phyloP scores from a whole-genome alignment of 2,888 invertebrate genomes.

The Cremastobaeus sp. region DNA sequence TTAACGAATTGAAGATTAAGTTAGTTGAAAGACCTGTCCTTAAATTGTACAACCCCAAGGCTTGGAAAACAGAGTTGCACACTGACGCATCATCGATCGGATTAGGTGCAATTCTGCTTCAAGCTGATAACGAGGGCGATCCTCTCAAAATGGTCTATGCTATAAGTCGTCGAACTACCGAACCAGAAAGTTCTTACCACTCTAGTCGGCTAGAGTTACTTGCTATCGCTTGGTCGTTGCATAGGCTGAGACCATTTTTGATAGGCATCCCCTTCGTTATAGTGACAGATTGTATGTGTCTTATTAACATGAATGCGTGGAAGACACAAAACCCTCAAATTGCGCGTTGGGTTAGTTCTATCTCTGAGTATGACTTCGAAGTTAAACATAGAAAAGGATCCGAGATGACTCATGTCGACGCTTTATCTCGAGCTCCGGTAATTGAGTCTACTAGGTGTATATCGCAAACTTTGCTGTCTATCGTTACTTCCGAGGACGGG shows the following conservation, averaged over 20 bases:
- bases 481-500: too few species aligned
- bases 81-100: constrained; percentile 9
- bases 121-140: neutral
- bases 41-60: constrained; percentile 1
- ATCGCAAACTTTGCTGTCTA: too few species aligned
- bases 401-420: too few species aligned
- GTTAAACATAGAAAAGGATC: too few species aligned
- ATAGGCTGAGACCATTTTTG: constrained; percentile 20
- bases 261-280: constrained; percentile 1
- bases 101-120: neutral
- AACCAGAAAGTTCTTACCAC: neutral
- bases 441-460: too few species aligned
- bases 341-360: too few species aligned
- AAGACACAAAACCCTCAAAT: too few species aligned
- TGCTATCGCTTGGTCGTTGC: constrained; percentile 16
- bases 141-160: constrained; percentile 5
- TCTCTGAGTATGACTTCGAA: too few species aligned
- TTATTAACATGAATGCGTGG: too few species aligned
- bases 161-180: constrained; percentile 4
- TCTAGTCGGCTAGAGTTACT: constrained; percentile 11
- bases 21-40: constrained; percentile 3
- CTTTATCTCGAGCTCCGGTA: too few species aligned
- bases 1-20: neutral
- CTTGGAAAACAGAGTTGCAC: neutral
- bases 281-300: constrained; percentile 1